Conservation (phyloP, 2,888 invertebrate genomes). For the Caenorhabditis virilis region DNA sequence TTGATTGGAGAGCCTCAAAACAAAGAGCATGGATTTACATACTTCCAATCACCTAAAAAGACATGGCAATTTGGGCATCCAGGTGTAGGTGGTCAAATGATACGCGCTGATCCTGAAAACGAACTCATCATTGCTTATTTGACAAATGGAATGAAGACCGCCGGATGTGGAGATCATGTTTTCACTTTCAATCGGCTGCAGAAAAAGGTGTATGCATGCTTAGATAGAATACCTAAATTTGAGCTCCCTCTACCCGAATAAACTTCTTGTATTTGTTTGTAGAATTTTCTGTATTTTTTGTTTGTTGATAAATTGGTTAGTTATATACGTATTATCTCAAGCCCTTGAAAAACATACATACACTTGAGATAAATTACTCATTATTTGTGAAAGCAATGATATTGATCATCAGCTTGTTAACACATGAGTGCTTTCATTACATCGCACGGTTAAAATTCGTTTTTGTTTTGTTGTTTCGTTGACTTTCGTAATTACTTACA, state of each 20-base stretch:
- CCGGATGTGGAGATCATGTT: conserved; percentile 42
- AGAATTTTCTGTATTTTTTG: too few relatives aligned
- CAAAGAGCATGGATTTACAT: conserved; percentile 50
- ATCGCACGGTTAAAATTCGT: too few relatives aligned
- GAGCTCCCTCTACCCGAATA: conserved; percentile 26
- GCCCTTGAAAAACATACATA: too few relatives aligned
- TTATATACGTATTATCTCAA: too few relatives aligned
- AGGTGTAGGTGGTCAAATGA: conserved; percentile 70
- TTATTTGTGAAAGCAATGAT: too few relatives aligned
- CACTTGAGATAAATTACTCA: too few relatives aligned
- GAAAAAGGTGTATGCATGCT: conserved; percentile 34
- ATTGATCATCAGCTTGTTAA: too few relatives aligned
- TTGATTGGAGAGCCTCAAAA: conserved; percentile 42
- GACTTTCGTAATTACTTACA: too few relatives aligned
- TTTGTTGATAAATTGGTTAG: too few relatives aligned
- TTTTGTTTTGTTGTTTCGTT: too few relatives aligned
- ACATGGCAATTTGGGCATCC: conserved; percentile 68
- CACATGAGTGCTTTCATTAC: too few relatives aligned
- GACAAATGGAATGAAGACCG: conserved; percentile 51
- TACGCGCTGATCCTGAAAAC: conserved; percentile 62
- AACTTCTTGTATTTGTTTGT: not conserved
- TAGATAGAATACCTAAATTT: conserved; percentile 29
- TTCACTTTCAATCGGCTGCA: conserved; percentile 46
- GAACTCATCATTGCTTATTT: conserved; percentile 69
- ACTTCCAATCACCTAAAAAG: conserved; percentile 28